Evolutionary conservation across 2,797 vertebrate species (phyloP), one percentile per base, ranked within the genome.

Genomic region (Chaenodraco wilsoni): DNA sequence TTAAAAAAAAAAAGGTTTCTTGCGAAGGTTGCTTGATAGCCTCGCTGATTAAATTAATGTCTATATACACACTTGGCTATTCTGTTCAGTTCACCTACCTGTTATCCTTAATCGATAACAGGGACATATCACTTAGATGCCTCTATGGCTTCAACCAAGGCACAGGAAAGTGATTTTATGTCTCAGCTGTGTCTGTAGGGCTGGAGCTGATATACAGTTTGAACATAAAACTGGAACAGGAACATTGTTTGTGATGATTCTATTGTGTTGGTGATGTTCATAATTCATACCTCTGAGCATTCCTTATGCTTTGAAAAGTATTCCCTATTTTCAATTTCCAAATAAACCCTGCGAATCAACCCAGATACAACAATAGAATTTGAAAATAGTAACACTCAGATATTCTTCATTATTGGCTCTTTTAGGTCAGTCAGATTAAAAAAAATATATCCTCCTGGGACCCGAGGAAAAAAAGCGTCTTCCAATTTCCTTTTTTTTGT

Each of bases 1-100:
- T 65, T 69, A 37, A 48, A 49, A 21, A 21, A 19, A 27, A 27
- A 62, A 62, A 69, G 46, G 74, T 59, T 61, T 43, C 19, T 80
- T 65, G 62, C 16, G 31, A 66, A 54, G 40, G n/a, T 33, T 46
- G 21, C 49, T 70, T 79, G 23, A 63, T 67, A 37, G 46, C 11
- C 70, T 31, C 51, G 43, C 59, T 84, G 79, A 83, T 79, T 78
- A 44, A 79, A 80, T 83, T 70, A 72, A 44, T 9, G 14, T 67
- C 65, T 65, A 5, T 72, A 67, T 69, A 43, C 55, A 65, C 40
- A 65, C 77, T 78, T 74, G 51, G 58, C 49, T 56, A 58, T 84
- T 82, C 64, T 68, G 68, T 69, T 76, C 60, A 31, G 12, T 63
- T 72, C 64, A 72, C 59, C 23, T 51, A 44, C 50, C 55, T 59